Evolutionary conservation across 2,113 vertebrate species (phyloP).

Genomic region (Trachemys scripta): DNA sequence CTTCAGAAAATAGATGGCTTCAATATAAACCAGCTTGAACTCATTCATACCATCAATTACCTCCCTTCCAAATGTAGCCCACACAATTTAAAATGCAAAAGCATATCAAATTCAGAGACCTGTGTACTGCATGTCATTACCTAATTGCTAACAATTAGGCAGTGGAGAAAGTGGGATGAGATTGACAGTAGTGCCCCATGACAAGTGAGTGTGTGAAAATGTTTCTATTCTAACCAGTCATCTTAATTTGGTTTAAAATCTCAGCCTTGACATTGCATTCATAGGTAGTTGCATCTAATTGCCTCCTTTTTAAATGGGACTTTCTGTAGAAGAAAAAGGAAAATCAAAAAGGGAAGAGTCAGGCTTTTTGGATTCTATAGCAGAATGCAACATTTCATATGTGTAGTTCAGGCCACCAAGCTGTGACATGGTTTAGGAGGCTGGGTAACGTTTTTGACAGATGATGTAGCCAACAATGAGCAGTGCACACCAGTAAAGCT

Average conservation of each 20-base stretch:
- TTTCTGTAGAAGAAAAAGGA: not conserved
- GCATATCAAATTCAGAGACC: constrained; percentile 6
- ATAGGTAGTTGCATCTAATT: not conserved
- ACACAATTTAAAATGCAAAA: constrained; percentile 49
- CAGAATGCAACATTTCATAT: not conserved
- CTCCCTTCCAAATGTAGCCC: not conserved
- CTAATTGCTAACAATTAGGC: not conserved
- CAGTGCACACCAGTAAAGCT: not conserved
- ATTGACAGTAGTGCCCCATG: not conserved
- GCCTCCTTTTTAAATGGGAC: not conserved
- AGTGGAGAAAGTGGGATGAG: not conserved
- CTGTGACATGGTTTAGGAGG: not conserved
- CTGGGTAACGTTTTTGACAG: not conserved
- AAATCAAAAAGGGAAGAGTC: not conserved
- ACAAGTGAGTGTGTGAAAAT: not conserved
- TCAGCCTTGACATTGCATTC: not conserved
- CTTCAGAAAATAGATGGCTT: not conserved
- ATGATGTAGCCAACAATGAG: not conserved
- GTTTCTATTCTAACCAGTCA: not conserved
- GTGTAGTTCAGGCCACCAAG: not conserved
- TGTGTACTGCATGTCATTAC: not conserved
- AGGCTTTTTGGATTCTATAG: not conserved
- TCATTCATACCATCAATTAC: not conserved
- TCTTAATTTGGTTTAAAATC: constrained; percentile 17
- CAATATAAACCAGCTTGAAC: constrained; percentile 27